A percentile compares a stretch with the other conserved stretches of the same genome.
These are phyloP conservation scores for Athalia rosae DNA, from an alignment of 2,888 invertebrate species.

Conservation along the genomic window DNA sequence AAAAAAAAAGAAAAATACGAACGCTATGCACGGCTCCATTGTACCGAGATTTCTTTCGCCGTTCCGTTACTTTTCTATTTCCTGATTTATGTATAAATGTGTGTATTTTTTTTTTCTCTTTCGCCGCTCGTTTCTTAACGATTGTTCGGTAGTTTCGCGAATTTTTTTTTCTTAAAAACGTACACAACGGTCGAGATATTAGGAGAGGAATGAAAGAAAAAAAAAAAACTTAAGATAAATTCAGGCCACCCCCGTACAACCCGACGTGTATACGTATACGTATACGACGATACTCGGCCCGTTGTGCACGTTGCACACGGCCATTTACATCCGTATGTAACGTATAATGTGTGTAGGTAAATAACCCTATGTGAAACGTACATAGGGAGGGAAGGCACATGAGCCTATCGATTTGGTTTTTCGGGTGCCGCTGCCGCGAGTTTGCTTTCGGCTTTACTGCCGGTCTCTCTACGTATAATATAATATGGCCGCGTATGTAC, in stretches of 20 bases:
- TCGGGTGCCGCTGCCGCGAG: constrained; percentile 66
- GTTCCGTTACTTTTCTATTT: too few species aligned
- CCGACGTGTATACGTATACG: constrained; percentile 49
- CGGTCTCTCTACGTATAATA: too few species aligned
- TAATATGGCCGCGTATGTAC: too few species aligned
- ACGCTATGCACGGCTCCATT: too few species aligned
- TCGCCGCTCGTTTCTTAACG: neutral
- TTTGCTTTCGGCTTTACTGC: constrained; percentile 64
- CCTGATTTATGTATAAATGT: too few species aligned
- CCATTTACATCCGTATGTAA: constrained; percentile 49
- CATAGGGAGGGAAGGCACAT: constrained; percentile 55
- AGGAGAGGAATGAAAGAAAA: neutral
- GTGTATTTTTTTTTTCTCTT: too few species aligned
- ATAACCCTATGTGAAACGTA: constrained; percentile 48
- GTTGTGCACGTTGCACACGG: too few species aligned
- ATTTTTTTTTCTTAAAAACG: neutral
- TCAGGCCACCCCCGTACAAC: constrained; percentile 63
- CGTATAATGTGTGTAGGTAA: constrained; percentile 46
- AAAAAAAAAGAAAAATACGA: too few species aligned
- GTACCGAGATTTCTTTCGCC: too few species aligned
- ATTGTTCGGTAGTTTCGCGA: constrained; percentile 4
- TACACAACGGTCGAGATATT: neutral
- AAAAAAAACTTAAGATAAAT: constrained; percentile 66
- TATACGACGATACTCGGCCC: constrained; percentile 18
- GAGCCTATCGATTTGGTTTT: constrained; percentile 72